Evolutionary conservation across 2,113 vertebrate species (phyloP).

Genomic region (Triplophysa dalaica): DNA sequence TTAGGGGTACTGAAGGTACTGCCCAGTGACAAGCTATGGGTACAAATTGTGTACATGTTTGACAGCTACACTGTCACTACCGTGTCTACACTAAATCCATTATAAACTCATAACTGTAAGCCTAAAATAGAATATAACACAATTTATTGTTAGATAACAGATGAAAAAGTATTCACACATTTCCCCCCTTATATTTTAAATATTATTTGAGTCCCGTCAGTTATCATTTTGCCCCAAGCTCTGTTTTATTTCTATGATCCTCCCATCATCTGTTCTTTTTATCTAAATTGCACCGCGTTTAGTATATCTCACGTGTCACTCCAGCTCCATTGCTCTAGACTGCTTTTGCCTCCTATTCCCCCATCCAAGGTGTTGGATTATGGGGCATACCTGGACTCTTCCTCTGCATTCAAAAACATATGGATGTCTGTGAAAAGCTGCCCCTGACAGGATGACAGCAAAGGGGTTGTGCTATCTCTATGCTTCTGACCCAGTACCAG

Average conservation of each 20-base stretch:
- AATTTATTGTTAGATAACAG: too few relatives aligned
- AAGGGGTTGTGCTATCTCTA: not conserved
- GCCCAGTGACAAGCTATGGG: too few relatives aligned
- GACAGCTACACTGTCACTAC: too few relatives aligned
- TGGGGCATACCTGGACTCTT: slow-evolving; percentile 18
- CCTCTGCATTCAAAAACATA: slow-evolving; percentile 37
- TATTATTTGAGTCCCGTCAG: not conserved
- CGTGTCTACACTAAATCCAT: too few relatives aligned
- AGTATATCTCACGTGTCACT: not conserved
- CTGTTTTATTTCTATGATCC: too few relatives aligned
- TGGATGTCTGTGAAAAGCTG: slow-evolving; percentile 20
- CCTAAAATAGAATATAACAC: too few relatives aligned
- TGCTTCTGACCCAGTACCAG: slow-evolving; percentile 31
- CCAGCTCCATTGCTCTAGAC: not conserved
- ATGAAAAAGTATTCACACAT: too few relatives aligned
- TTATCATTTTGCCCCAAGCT: not conserved
- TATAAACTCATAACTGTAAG: too few relatives aligned
- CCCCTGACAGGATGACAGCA: slow-evolving; percentile 23
- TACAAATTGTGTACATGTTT: too few relatives aligned
- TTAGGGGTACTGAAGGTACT: too few relatives aligned
- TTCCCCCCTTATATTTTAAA: too few relatives aligned
- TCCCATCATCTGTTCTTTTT: not conserved
- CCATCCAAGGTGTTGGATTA: slow-evolving; percentile 18
- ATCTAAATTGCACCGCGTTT: not conserved
- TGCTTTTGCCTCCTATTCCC: not conserved